Evolutionary conservation across 2,113 vertebrate genomes (phyloP), one percentile per base, ranked within the genome.

Genomic region (Hymenochirus boettgeri): DNA sequence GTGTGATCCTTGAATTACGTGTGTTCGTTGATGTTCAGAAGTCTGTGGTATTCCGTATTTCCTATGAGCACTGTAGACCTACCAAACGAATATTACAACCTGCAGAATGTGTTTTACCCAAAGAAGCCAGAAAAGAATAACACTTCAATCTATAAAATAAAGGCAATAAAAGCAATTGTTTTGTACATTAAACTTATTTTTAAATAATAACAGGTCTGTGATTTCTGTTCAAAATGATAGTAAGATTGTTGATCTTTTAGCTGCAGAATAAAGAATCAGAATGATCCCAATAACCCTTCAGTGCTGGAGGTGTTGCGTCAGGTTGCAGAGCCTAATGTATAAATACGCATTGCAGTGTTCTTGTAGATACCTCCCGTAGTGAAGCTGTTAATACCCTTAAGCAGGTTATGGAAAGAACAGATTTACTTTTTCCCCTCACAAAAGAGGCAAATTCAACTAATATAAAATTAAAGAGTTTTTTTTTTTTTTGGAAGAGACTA

Each of bases 21-120:
- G 65, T 53, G 29, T 53, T 69, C 57, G 47, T 51, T 45, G 31
- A 18, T 56, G 26, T 59, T 48, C 51, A 29, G 52, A 69, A 69
- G 65, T 69, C 57, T 69, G 64, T 53, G 64, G 31, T 59, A 48
- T 60, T 69, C 65, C 65, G 24, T 31, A 60, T 48, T 48, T 59
- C 24, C 42, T 58, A 53, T 26, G 35, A 25, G 33, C 19, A 12
- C 53, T 31, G 23, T 17, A 66, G 13, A 51, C 45, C 25, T 22
- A 52, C 2, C 19, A 91, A 94, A 90, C 93, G 85, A 88, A 79
- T 95, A 94, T 97, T 95, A 95, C 94, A 96, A 79, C 79, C 81
- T 88, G 88, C 88, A 59, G 60, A 42, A n/a, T n/a, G 42, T 70
- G 17, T 73, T 77, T 80, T 74, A 75, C 80, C 77, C 89, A 90